Evolutionary conservation across 35 echinoderm and acorn worm species (phyloP).

Genomic region (Amphiura filiformis): DNA sequence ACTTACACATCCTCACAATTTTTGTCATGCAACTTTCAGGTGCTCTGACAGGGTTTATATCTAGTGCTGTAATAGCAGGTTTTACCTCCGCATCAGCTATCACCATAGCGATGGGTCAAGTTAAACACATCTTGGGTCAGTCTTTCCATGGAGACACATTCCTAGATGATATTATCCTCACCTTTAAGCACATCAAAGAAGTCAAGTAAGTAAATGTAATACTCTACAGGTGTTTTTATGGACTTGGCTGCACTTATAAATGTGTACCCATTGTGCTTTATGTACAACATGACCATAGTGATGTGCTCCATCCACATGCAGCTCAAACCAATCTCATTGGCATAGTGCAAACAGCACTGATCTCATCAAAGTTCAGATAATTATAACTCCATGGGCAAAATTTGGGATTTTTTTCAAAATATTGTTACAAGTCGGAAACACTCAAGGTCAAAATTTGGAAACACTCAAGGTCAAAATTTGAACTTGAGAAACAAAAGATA

Average conservation of each 20-base stretch:
- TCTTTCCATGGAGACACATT: slow-evolving; percentile 63
- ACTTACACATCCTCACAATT: not conserved
- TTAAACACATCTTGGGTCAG: slow-evolving; percentile 79
- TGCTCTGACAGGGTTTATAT: slow-evolving; percentile 88
- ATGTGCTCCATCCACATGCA: not conserved
- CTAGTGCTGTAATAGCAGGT: slow-evolving; percentile 77
- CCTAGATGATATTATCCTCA: slow-evolving; percentile 42
- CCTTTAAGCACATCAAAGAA: slow-evolving; percentile 59
- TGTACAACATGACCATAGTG: not conserved
- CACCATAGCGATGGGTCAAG: slow-evolving; percentile 86
- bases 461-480: too few species aligned
- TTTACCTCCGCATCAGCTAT: slow-evolving; percentile 92
- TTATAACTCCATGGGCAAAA: too few species aligned
- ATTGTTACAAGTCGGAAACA: too few species aligned
- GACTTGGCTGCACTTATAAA: not conserved
- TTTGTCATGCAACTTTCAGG: slow-evolving; percentile 62
- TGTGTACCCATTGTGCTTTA: not conserved
- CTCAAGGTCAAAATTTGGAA: too few species aligned
- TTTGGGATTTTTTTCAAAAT: too few species aligned
- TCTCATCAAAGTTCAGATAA: not conserved
- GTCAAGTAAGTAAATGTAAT: slow-evolving; percentile 63
- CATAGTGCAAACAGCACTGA: not conserved
- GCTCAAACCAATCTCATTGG: not conserved
- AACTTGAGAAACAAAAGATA: too few species aligned
- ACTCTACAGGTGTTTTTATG: not conserved